A percentile compares a stretch with the other conserved stretches of the same genome.
Conservation (phyloP, 2,113 vertebrate genomes). For the Takifugu bimaculatus region DNA sequence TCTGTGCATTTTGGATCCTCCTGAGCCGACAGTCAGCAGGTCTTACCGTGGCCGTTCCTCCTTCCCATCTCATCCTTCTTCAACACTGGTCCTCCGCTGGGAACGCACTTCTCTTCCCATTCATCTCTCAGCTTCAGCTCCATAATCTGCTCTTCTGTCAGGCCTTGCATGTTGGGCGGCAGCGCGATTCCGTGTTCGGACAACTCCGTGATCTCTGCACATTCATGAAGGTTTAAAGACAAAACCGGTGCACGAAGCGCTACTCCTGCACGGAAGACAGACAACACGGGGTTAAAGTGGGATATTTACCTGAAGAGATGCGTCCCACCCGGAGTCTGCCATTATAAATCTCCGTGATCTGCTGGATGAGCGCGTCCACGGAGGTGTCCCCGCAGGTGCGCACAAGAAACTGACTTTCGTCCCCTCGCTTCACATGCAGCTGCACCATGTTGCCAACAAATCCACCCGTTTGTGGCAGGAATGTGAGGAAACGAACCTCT, state of each 20-base stretch:
- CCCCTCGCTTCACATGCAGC: constrained; percentile 86
- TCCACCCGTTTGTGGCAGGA: neutral
- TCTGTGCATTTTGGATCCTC: too few relatives aligned
- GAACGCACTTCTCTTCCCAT: constrained; percentile 85
- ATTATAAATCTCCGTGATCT: constrained; percentile 81
- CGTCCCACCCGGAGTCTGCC: constrained; percentile 85
- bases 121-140: constrained; percentile 88
- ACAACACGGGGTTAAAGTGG: too few relatives aligned
- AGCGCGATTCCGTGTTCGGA: constrained; percentile 86
- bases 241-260: too few relatives aligned
- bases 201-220: constrained; percentile 85
- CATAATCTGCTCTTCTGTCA: constrained; percentile 87
- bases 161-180: constrained; percentile 92
- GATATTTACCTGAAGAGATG: constrained; percentile 81
- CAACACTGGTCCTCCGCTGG: constrained; percentile 82
- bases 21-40: too few relatives aligned
- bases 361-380: constrained; percentile 75
- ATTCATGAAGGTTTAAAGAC: neutral
- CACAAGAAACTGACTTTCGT: constrained; percentile 89
- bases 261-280: too few relatives aligned
- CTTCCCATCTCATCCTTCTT: constrained; percentile 85
- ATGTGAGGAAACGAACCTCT: neutral
- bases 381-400: constrained; percentile 62
- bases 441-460: constrained; percentile 77
- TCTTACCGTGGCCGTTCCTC: constrained; percentile 87